These are phyloP conservation scores for Diaperis boleti DNA, from an alignment of 2,888 invertebrate genomes.

Conservation along the genomic window DNA sequence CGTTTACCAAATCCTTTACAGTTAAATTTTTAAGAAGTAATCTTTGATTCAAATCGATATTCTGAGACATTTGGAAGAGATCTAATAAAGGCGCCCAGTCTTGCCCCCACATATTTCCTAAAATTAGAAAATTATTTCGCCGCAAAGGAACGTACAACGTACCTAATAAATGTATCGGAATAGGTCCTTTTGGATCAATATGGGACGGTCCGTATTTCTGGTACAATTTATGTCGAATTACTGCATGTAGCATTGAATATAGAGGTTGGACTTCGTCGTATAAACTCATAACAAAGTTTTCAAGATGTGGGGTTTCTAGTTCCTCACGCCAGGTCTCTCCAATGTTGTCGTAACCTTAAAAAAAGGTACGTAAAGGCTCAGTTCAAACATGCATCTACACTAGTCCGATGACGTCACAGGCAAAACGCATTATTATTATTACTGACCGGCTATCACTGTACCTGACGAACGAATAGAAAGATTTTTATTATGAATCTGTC, in stretches of 20 bases:
- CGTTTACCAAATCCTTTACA: constrained; percentile 70
- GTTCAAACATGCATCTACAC: not conserved
- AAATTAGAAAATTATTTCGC: not conserved
- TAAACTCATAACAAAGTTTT: constrained; percentile 67
- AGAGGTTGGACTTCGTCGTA: constrained; percentile 73
- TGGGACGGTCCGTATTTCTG: constrained; percentile 69
- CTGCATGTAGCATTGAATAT: constrained; percentile 79
- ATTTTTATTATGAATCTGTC: too few relatives aligned
- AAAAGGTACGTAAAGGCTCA: not conserved
- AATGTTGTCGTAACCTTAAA: constrained; percentile 73
- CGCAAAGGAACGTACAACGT: constrained; percentile 46
- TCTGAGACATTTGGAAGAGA: constrained; percentile 68
- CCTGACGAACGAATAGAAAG: too few relatives aligned
- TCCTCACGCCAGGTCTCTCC: constrained; percentile 76
- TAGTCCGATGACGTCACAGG: too few relatives aligned
- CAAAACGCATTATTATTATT: too few relatives aligned
- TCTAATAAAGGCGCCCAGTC: constrained; percentile 74
- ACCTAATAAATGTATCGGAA: constrained; percentile 80
- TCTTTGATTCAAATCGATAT: constrained; percentile 68
- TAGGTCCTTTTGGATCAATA: constrained; percentile 70
- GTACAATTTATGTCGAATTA: constrained; percentile 73
- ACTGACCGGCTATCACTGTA: too few relatives aligned
- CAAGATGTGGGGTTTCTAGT: constrained; percentile 72
- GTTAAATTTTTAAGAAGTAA: constrained; percentile 71
- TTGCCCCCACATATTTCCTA: constrained; percentile 79